Conservation (phyloP, 2,888 invertebrate species). For the Bellardia pandia region DNA sequence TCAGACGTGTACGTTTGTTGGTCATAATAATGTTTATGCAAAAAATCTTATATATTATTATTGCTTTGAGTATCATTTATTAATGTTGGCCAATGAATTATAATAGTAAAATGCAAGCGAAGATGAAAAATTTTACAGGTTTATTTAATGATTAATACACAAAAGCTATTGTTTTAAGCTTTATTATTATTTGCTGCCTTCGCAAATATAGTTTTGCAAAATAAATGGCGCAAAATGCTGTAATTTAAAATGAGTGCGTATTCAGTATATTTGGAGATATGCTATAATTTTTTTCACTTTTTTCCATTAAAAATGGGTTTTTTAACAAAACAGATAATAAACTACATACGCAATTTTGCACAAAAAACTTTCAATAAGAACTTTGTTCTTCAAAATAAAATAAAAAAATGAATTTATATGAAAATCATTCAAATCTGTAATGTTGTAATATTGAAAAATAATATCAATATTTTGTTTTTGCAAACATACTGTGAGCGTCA, state of each 20-base stretch:
- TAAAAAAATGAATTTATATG: too few species aligned
- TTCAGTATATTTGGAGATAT: neutral
- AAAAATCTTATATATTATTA: neutral
- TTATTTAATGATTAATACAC: conserved; percentile 17
- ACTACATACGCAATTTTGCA: too few species aligned
- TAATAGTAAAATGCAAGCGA: neutral
- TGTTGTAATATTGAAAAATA: too few species aligned
- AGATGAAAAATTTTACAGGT: conserved; percentile 19
- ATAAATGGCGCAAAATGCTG: neutral
- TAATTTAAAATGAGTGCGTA: neutral
- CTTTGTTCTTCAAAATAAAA: too few species aligned
- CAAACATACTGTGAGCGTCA: too few species aligned
- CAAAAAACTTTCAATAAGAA: too few species aligned
- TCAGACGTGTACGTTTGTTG: neutral
- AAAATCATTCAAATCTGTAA: too few species aligned
- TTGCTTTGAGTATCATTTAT: neutral
- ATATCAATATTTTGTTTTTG: too few species aligned
- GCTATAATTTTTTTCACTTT: too few species aligned
- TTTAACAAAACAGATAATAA: too few species aligned
- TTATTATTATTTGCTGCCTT: neutral
- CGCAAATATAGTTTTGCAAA: neutral
- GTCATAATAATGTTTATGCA: conserved; percentile 1
- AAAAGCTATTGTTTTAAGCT: conserved; percentile 12
- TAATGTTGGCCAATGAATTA: neutral
- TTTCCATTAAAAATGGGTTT: too few species aligned